Conservation (phyloP, 2,888 invertebrate species). For the Drosophila kuntzei region DNA sequence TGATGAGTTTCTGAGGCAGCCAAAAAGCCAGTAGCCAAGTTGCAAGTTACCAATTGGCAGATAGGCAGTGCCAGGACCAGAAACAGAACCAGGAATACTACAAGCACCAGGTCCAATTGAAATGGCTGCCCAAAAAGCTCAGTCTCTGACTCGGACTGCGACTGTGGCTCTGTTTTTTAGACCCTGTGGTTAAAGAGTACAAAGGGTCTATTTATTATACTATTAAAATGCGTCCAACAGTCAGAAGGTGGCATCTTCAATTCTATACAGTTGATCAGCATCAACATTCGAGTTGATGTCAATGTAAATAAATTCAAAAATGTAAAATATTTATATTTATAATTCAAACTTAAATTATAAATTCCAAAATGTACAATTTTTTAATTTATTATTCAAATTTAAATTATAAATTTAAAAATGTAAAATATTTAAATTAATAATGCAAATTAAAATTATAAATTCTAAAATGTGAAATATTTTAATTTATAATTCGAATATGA, state of each 20-base stretch:
- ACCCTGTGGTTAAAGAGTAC: background rate
- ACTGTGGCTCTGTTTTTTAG: background rate
- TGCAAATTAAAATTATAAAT: too few relatives aligned
- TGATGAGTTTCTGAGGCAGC: slow-evolving; percentile 73
- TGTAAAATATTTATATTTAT: too few relatives aligned
- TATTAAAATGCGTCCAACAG: background rate
- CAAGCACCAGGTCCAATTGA: slow-evolving; percentile 13
- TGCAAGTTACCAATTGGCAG: slow-evolving; percentile 27
- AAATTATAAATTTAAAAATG: too few relatives aligned
- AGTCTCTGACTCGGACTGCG: background rate
- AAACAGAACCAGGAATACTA: too few relatives aligned
- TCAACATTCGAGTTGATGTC: background rate
- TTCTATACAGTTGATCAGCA: background rate
- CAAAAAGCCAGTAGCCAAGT: slow-evolving; percentile 65
- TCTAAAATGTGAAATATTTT: too few relatives aligned
- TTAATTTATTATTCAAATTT: too few relatives aligned
- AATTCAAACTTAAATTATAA: too few relatives aligned
- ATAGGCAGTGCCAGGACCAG: slow-evolving; percentile 1
- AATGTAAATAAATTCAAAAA: too few relatives aligned
- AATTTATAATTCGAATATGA: too few relatives aligned
- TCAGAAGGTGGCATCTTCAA: background rate
- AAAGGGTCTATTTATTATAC: background rate
- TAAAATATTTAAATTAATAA: too few relatives aligned
- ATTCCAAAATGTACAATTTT: too few relatives aligned
- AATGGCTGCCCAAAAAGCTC: slow-evolving; percentile 49